A percentile compares a stretch with the other conserved stretches of the same genome.
These are phyloP conservation scores for Dryadula phaetusa DNA, from an alignment of 2,888 invertebrate species.

Conservation along the genomic window DNA sequence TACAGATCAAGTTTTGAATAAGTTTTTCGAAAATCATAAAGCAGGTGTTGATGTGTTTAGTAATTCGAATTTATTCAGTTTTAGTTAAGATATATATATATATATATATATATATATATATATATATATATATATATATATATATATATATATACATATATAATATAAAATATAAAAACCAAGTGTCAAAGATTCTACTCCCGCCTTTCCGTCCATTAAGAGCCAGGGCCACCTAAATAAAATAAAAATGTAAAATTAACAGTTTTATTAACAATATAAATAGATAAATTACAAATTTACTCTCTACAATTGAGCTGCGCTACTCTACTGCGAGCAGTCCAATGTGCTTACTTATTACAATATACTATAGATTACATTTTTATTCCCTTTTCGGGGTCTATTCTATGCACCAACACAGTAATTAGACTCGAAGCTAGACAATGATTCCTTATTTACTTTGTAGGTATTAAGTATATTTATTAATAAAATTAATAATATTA, in stretches of 20 bases:
- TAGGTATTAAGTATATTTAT: too few relatives aligned
- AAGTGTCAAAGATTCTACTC: too few relatives aligned
- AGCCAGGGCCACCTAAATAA: too few relatives aligned
- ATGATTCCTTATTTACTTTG: slow-evolving; percentile 20
- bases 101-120: too few relatives aligned
- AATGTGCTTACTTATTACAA: slow-evolving; percentile 68
- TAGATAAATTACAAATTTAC: slow-evolving; percentile 82
- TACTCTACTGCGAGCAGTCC: slow-evolving; percentile 83
- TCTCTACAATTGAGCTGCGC: slow-evolving; percentile 82
- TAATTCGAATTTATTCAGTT: slow-evolving; percentile 48
- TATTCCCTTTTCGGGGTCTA: slow-evolving; percentile 51
- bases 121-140: too few relatives aligned
- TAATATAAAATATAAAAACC: too few relatives aligned
- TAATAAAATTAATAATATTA: too few relatives aligned
- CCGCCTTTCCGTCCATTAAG: too few relatives aligned
- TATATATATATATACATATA: too few relatives aligned
- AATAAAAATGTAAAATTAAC: too few relatives aligned
- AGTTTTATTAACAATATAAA: slow-evolving; percentile 85
- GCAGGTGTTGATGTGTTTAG: slow-evolving; percentile 50
- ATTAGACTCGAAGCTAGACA: slow-evolving; percentile 39
- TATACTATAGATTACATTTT: slow-evolving; percentile 48
- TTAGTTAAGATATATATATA: too few relatives aligned
- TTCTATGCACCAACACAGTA: slow-evolving; percentile 69
- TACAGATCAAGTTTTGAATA: slow-evolving; percentile 49
- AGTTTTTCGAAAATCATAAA: slow-evolving; percentile 47